Base-by-base conservation (phyloP, 2,797 vertebrate genomes). In the Graptemys geographica region DNA sequence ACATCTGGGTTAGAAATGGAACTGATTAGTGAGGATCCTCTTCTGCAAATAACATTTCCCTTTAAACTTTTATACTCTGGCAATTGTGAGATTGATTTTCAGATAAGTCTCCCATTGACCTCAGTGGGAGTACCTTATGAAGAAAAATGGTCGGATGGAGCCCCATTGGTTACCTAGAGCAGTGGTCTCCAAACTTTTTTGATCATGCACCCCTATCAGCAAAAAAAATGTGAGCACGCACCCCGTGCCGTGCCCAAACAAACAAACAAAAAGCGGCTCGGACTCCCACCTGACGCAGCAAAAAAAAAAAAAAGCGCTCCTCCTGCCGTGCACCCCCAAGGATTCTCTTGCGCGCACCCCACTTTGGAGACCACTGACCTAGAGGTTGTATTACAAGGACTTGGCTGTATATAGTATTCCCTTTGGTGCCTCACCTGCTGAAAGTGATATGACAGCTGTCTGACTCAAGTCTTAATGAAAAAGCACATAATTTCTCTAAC, bases 1-100 rank as follows among this genome's bases (percentile, higher is more conserved):
- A 33, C 74, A 19, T 65, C 89, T 81, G 69, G 12, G 19, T 74
- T 18, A 74, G 57, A 96, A 91, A 91, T 92, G 44, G n/a, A 93
- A 92, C 28, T 74, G 8, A 55, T 78, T 16, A 76, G 59, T 79
- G 31, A 19, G 72, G 91, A 91, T 93, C 85, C n/a, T 86, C 21
- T 59, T 90, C 89, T 13, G 41, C 37, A 86, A 87, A 81, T 8
- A 85, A 65, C 88, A 90, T 59, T 23, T 28, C 18, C 18, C 21
- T 94, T 94, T 83, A 84, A 92, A 65, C 27, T 56, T 16, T 81
- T 92, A 52, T 18, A 49, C 82, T 3, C 23, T 80, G 90, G 57
- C 57, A 15, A 13, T 59, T 59, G 57, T 59, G 27, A 25, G 55
- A 59, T 13, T 59, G 57, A 59, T 31, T 31, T 31, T 28, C 57